These are phyloP conservation scores for Tetrao urogallus DNA, from an alignment of 2,113 vertebrate species.

Conservation along the genomic window DNA sequence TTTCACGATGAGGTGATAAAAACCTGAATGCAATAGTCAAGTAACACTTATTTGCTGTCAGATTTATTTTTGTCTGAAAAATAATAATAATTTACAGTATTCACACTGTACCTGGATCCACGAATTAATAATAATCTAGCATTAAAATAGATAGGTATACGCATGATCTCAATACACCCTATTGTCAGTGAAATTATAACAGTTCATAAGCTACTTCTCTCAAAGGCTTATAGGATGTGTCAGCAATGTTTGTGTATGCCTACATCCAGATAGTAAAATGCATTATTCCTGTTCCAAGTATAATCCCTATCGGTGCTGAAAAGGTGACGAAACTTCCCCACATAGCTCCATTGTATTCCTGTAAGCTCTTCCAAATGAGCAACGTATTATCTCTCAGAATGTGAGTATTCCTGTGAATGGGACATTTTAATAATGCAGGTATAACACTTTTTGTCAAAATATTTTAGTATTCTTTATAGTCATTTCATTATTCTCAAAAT, in stretches of 20 bases:
- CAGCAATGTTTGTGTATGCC: background rate
- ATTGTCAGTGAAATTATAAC: background rate
- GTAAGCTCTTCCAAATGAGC: background rate
- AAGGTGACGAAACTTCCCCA: slow-evolving; percentile 14
- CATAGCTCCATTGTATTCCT: slow-evolving; percentile 1
- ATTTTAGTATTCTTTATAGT: slow-evolving; percentile 33
- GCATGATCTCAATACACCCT: background rate
- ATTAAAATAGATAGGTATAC: background rate
- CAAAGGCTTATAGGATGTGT: background rate
- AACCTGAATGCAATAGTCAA: background rate
- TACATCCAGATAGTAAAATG: background rate
- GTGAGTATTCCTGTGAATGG: background rate
- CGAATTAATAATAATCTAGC: slow-evolving; percentile 14
- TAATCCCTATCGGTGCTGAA: background rate
- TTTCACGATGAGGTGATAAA: slow-evolving; percentile 23
- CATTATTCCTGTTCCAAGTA: background rate
- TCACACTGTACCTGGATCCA: background rate
- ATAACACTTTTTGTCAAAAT: slow-evolving; percentile 31
- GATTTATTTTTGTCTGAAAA: background rate
- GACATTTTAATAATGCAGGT: slow-evolving; percentile 33
- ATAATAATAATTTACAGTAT: slow-evolving; percentile 22
- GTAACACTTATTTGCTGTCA: slow-evolving; percentile 17
- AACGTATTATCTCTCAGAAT: background rate
- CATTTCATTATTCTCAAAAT: slow-evolving; percentile 36
- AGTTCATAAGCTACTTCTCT: background rate